A percentile compares a stretch with the other conserved stretches of the same genome.
These are phyloP conservation scores for Melipona quadrifasciata DNA, from an alignment of 1,140 invertebrate genomes.

Conservation along the genomic window DNA sequence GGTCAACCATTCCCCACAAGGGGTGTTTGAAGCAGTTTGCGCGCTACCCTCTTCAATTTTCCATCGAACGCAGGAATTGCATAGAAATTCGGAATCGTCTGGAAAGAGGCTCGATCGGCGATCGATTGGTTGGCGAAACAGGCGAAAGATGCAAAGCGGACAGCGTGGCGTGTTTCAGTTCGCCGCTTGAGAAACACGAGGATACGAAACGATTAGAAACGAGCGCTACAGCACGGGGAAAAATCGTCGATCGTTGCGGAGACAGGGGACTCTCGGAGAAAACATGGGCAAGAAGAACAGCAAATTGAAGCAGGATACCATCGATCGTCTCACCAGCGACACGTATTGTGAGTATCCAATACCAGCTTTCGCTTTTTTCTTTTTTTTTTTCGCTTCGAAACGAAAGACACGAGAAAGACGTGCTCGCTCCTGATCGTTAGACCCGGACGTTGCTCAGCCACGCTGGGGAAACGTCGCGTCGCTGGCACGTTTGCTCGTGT, in stretches of 20 bases:
- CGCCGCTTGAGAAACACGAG: not conserved
- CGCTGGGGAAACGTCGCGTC: no score
- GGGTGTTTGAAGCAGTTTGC: no score
- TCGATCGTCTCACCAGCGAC: constrained; percentile 92
- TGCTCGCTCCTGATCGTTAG: no score
- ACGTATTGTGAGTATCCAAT: constrained; percentile 93
- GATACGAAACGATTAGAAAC: not conserved
- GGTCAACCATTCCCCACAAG: no score
- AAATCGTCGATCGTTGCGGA: constrained; percentile 3
- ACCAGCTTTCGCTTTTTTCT: not conserved
- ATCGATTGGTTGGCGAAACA: not conserved
- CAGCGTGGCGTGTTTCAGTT: constrained; percentile 53
- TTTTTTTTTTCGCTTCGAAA: no score
- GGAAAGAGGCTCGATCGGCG: not conserved
- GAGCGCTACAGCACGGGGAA: not conserved
- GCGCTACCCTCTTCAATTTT: not conserved
- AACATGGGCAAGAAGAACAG: constrained; percentile 91
- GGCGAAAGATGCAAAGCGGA: constrained; percentile 56
- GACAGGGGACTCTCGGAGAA: not conserved
- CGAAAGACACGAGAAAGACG: no score
- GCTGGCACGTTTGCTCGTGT: no score
- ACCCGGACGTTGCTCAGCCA: no score
- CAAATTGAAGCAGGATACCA: constrained; percentile 95
- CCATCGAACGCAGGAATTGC: no score
- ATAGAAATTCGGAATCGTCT: not conserved